Conservation (phyloP, 2,888 invertebrate genomes). For the Drosophila subsilvestris region DNA sequence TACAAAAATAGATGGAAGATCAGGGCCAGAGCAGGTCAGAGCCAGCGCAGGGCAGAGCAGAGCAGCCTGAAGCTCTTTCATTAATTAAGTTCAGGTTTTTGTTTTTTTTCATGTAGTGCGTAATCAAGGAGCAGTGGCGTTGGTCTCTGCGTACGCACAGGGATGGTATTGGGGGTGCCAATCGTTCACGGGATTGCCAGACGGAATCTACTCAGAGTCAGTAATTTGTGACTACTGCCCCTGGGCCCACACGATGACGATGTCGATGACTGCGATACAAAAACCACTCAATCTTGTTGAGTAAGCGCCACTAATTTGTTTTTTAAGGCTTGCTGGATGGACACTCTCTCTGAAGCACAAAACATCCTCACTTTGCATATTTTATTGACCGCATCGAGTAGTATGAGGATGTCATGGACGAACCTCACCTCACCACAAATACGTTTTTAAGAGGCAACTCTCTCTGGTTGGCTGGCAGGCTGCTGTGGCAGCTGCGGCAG, state of each 20-base stretch:
- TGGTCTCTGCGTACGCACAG: too few relatives aligned
- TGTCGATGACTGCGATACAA: constrained; percentile 67
- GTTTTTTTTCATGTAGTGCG: constrained; percentile 5
- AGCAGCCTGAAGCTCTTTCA: constrained; percentile 52
- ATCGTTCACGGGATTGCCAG: neutral
- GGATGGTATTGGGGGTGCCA: too few relatives aligned
- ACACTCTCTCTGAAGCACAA: neutral
- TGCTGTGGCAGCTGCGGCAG: constrained; percentile 32
- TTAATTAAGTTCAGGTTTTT: constrained; percentile 70
- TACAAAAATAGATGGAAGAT: constrained; percentile 52
- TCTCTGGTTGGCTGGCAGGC: constrained; percentile 27
- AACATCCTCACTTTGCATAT: constrained; percentile 58
- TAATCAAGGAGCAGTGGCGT: constrained; percentile 12
- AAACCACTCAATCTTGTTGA: constrained; percentile 74
- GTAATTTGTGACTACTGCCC: constrained; percentile 1
- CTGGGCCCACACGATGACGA: constrained; percentile 30
- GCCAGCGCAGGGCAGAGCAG: neutral
- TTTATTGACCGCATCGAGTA: constrained; percentile 69
- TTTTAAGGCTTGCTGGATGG: constrained; percentile 53
- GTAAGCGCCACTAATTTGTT: constrained; percentile 78
- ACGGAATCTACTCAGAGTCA: neutral
- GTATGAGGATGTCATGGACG: constrained; percentile 45
- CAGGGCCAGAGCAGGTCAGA: constrained; percentile 16
- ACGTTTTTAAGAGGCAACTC: constrained; percentile 58
- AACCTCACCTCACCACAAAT: constrained; percentile 51